Conservation (phyloP, 37 sponge, comb jelly and placozoan species). For the Dysidea cf. avara region DNA sequence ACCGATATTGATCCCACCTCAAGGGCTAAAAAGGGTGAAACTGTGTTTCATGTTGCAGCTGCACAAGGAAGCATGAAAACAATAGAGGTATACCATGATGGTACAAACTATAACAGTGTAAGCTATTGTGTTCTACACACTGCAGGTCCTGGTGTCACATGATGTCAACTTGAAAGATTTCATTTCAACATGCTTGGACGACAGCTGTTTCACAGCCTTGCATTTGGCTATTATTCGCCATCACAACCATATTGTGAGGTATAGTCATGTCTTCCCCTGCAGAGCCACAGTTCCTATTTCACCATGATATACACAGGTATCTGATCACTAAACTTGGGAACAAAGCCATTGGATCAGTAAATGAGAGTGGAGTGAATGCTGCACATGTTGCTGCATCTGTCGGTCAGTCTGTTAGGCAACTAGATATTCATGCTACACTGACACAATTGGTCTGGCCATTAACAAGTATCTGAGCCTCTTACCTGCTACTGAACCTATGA, state of each 20-base stretch:
- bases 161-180: slow-evolving; percentile 3
- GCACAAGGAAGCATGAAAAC: slow-evolving; percentile 54
- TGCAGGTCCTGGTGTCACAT: slow-evolving; percentile 1
- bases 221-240: slow-evolving; percentile 66
- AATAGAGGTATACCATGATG: slow-evolving; percentile 3
- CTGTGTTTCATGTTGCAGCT: slow-evolving; percentile 75
- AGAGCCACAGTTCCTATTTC: background rate
- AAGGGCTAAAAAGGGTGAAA: slow-evolving; percentile 68
- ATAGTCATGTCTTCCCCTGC: no score
- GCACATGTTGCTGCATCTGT: slow-evolving; percentile 73
- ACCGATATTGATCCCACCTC: slow-evolving; percentile 43
- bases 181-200: slow-evolving; percentile 4
- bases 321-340: slow-evolving; percentile 58
- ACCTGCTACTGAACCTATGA: no score
- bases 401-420: slow-evolving; percentile 40
- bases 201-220: slow-evolving; percentile 54
- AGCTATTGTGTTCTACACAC: background rate
- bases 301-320: slow-evolving; percentile 9
- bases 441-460: no score
- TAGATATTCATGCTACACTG: no score
- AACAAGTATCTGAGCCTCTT: no score
- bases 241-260: slow-evolving; percentile 33
- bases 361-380: slow-evolving; percentile 66
- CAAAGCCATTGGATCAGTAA: slow-evolving; percentile 47
- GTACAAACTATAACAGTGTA: no score